Percentiles rank a stretch among this genome's conserved stretches.
Conservation (phyloP, 2,888 invertebrate species). For the Lapara coniferarum region DNA sequence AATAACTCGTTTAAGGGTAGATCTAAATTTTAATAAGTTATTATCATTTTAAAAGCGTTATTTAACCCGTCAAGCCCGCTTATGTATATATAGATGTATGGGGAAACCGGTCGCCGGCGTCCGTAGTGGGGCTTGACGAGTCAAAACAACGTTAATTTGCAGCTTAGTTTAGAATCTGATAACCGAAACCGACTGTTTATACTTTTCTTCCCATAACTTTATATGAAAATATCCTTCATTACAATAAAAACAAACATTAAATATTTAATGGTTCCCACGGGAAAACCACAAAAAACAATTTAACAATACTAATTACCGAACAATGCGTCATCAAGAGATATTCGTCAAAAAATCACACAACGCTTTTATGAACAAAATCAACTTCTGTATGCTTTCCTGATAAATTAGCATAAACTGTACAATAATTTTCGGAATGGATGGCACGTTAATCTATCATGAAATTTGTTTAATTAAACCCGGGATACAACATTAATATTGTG, state of each 20-base stretch:
- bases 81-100: no score
- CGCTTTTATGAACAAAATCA: constrained; percentile 16
- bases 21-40: no score
- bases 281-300: constrained; percentile 1
- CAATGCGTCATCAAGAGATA: constrained; percentile 16
- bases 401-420: constrained; percentile 14
- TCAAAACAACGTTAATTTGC: no score
- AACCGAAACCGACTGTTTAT: no score
- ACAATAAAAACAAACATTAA: not conserved
- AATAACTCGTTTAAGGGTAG: not conserved
- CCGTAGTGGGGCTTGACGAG: no score
- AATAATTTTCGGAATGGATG: constrained; percentile 11
- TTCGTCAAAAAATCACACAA: constrained; percentile 14
- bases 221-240: no score
- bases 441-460: constrained; percentile 15
- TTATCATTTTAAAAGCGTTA: no score
- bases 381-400: constrained; percentile 5
- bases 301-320: constrained; percentile 18
- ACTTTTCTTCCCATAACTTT: no score
- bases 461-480: constrained; percentile 22
- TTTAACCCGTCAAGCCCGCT: no score
- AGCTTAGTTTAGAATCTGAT: no score
- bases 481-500: constrained; percentile 23
- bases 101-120: no score
- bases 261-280: constrained; percentile 7